phyloP scores from a whole-genome alignment of 2,888 invertebrate genomes.

The Acleris holmiana region DNA sequence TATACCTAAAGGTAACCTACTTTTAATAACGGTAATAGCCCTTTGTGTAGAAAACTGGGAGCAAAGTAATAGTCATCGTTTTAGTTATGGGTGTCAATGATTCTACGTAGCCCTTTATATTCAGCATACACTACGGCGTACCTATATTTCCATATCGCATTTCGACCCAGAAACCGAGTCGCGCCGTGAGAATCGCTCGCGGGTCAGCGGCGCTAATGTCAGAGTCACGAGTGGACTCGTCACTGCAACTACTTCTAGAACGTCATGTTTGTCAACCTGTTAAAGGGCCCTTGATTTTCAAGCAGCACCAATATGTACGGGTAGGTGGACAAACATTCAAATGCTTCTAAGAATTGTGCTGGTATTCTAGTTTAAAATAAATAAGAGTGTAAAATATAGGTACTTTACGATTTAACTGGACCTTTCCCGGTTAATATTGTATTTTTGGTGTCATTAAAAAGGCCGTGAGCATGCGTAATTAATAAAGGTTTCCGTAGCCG shows the following conservation, averaged over 20 bases:
- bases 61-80: slow-evolving; percentile 30
- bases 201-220: slow-evolving; percentile 56
- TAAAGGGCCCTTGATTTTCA: slow-evolving; percentile 7
- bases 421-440: neutral
- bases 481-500: too few relatives aligned
- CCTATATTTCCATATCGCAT: slow-evolving; percentile 43
- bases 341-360: neutral
- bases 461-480: too few relatives aligned
- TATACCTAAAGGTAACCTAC: neutral
- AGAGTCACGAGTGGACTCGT: slow-evolving; percentile 50
- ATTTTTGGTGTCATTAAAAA: too few relatives aligned
- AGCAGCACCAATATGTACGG: neutral
- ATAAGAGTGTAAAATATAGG: neutral
- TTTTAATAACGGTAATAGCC: slow-evolving; percentile 3
- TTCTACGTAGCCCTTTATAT: slow-evolving; percentile 28
- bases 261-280: slow-evolving; percentile 10
- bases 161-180: slow-evolving; percentile 55
- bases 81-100: slow-evolving; percentile 34
- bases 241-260: slow-evolving; percentile 10
- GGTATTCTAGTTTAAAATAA: neutral
- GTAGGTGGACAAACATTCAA: slow-evolving; percentile 34
- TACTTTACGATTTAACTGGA: neutral
- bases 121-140: slow-evolving; percentile 37
- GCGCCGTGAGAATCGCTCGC: slow-evolving; percentile 59
- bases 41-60: slow-evolving; percentile 12